These are phyloP conservation scores for Pseudomyrmex flavicornis DNA, from an alignment of 1,140 invertebrate genomes.

Conservation along the genomic window DNA sequence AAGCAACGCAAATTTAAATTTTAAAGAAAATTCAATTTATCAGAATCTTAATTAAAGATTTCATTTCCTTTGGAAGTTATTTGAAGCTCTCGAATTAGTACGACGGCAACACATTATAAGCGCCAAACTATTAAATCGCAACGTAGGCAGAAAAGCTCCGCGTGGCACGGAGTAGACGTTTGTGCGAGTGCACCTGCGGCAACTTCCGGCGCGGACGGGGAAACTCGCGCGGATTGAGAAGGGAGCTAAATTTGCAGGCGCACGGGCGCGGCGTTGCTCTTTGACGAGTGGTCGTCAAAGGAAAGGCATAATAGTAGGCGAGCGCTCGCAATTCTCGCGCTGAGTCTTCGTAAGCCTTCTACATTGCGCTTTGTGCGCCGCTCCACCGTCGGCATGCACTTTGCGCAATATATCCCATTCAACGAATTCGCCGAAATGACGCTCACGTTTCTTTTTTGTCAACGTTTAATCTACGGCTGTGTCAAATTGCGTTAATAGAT, in stretches of 20 bases:
- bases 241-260: slow-evolving; percentile 24
- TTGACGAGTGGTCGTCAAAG: slow-evolving; percentile 52
- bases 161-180: not conserved
- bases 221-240: slow-evolving; percentile 31
- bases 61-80: slow-evolving; percentile 1
- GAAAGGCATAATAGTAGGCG: slow-evolving; percentile 34
- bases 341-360: slow-evolving; percentile 12
- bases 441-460: too few relatives aligned
- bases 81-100: not conserved
- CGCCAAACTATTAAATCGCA: not conserved
- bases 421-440: slow-evolving; percentile 6
- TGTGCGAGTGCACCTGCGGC: not conserved
- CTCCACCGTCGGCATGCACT: not conserved
- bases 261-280: slow-evolving; percentile 45
- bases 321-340: slow-evolving; percentile 44
- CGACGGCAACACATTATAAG: not conserved
- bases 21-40: not conserved
- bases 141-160: not conserved
- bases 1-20: slow-evolving; percentile 28
- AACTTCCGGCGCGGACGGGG: slow-evolving; percentile 2
- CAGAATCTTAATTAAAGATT: not conserved
- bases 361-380: slow-evolving; percentile 16
- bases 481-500: not conserved
- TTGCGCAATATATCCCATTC: slow-evolving; percentile 4
- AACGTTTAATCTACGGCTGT: not conserved